Conservation (phyloP, 2,797 vertebrate genomes). For the Streptopelia turtur region DNA sequence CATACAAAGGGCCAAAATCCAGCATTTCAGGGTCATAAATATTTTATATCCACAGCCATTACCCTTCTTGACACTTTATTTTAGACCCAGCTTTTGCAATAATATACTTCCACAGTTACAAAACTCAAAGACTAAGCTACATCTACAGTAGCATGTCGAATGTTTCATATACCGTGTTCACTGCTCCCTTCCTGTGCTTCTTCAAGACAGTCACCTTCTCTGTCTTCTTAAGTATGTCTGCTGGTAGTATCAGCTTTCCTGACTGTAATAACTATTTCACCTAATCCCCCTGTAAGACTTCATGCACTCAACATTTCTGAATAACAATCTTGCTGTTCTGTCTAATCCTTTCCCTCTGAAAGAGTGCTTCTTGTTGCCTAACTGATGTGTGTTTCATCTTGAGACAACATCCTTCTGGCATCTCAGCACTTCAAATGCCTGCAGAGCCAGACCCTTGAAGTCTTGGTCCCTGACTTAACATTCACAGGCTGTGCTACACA, state of each 20-base stretch:
- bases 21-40: neutral
- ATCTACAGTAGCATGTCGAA: rapidly evolving
- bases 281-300: neutral
- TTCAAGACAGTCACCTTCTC: neutral
- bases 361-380: neutral
- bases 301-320: neutral
- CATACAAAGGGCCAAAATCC: neutral
- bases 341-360: neutral
- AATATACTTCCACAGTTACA: neutral
- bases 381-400: neutral
- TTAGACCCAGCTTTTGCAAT: neutral
- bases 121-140: neutral
- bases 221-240: neutral
- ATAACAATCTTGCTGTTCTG: neutral
- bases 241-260: neutral
- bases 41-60: neutral
- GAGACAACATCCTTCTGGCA: neutral
- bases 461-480: rapidly evolving
- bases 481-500: neutral
- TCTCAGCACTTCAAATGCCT: neutral
- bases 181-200: neutral
- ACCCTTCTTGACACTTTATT: neutral
- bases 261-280: neutral
- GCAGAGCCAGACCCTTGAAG: neutral
- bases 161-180: neutral